phyloP scores from a whole-genome alignment of 2,888 invertebrate genomes.

The Julus scanicus region DNA sequence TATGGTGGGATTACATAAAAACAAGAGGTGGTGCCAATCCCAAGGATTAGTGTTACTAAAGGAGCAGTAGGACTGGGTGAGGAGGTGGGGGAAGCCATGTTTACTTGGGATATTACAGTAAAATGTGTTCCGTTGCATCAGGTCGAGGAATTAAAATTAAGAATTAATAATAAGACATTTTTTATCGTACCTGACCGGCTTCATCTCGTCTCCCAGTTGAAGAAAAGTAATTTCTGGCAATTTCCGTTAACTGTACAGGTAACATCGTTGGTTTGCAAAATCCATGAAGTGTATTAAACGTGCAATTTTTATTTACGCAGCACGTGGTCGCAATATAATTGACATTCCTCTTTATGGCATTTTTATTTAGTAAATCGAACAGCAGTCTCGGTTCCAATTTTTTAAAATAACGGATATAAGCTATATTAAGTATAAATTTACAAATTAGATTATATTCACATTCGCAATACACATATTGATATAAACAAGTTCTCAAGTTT shows the following conservation, averaged over 20 bases:
- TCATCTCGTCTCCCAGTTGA: neutral
- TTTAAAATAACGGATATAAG: neutral
- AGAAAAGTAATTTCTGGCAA: neutral
- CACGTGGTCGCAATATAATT: neutral
- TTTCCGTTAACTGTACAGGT: neutral
- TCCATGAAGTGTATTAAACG: neutral
- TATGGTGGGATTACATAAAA: too few species aligned
- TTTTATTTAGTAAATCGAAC: conserved; percentile 14
- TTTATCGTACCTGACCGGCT: neutral
- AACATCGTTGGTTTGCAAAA: neutral
- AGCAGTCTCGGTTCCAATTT: neutral
- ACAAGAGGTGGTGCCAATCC: too few species aligned
- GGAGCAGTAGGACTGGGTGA: too few species aligned
- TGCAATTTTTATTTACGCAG: neutral
- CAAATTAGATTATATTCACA: neutral
- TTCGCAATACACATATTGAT: neutral
- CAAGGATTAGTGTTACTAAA: too few species aligned
- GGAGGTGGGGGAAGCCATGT: too few species aligned
- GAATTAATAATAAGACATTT: too few species aligned
- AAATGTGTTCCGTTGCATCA: too few species aligned
- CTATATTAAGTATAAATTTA: neutral
- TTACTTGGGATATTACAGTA: too few species aligned
- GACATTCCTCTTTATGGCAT: neutral
- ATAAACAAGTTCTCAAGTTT: neutral
- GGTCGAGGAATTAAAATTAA: too few species aligned